Evolutionary conservation across 2,888 invertebrate genomes (phyloP), one percentile per base, ranked within the genome.

Genomic region (Drosophila anomelani): DNA sequence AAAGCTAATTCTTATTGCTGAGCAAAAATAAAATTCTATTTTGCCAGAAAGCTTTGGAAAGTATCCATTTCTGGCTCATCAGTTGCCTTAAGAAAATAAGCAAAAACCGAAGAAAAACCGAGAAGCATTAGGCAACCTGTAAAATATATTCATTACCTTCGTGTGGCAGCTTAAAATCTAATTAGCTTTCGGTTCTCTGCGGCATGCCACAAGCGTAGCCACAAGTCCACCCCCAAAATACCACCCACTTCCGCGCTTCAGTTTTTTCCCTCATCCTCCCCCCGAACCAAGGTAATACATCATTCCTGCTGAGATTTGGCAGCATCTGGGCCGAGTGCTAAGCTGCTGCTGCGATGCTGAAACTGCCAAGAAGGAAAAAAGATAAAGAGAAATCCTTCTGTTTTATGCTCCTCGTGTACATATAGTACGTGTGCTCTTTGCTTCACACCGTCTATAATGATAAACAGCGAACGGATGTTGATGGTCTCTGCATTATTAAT

Each of bases 401-500:
- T 73, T 83, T 85, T 73, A 88, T 70, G 81, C 59, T 44, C 44
- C 38, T 59, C 44, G 43, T 59, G 29, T 9, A 54, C 43, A 44
- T 72, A 17, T 64, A 26, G 26, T 26, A 67, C 58, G 62, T 58
- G 61, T 53, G 53, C 70, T 60, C 69, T 61, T 61, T 61, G 62
- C 60, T 60, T 60, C 69, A 44, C 71, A 53, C 67, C 75, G 75
- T 73, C 75, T 49, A 82, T 79, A 78, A 87, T 89, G 89, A 87
- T 86, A 87, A 85, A 82, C 88, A 80, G 75, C 72, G 79, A 80
- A 75, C 89, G 89, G 89, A 86, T 87, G 85, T 78, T 89, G 75
- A 79, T 89, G 85, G 80, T 86, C 76, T 77, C 71, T 80, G 82
- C 89, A 86, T 89, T 86, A 89, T 86, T 89, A 86, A 86, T 89